Base-by-base conservation (phyloP, 1,140 invertebrate species). In the Drosophila pallidifrons region DNA sequence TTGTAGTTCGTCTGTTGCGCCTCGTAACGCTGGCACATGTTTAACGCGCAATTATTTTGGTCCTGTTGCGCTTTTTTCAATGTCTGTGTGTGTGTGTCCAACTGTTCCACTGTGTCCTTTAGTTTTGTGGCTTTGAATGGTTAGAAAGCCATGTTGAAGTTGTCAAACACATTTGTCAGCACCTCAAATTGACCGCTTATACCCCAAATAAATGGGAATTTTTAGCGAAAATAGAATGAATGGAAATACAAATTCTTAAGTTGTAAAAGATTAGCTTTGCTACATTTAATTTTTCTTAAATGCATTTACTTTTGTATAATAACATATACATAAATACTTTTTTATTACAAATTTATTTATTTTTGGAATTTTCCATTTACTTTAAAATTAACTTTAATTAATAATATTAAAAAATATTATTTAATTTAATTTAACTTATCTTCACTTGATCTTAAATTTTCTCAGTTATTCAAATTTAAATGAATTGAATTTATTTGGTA, bases 21-120 rank as follows among this genome's bases (percentile, higher is more conserved):
- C 51, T 77, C 54, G 68, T 45, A 46, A 46, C 45, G 55, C 47
- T 85, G 85, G 86, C 81, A 89, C 81, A 89, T 90, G 85, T 89
- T 89, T 90, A 89, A 89, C 81, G 85, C 86, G 85, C 81, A 90
- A 89, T 89, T 89, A 89, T 89, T 85, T 85, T 89, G 78, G 86
- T 89, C 85, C 85, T 89, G 85, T 89, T 89, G 85, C 85, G 85
- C 85, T 86, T 89, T 89, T 90, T 75, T 52, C 77, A 10, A 41
- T 59, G 46, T 64, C 13, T 63, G 32, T 66, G 61, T 38, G 55
- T 57, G 32, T 54, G 35, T 68, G 63, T 72, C 52, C 49, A 51
- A 46, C 49, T 35, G 71, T 57, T 52, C 64, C 63, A 63, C 52
- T 59, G 47, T 52, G 30, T 46, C 20, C 57, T 45, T 59, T 60